Percentiles rank a stretch among this genome's conserved stretches.
These are phyloP conservation scores for Orgyia antiqua DNA, from an alignment of 2,888 invertebrate genomes.

Conservation along the genomic window DNA sequence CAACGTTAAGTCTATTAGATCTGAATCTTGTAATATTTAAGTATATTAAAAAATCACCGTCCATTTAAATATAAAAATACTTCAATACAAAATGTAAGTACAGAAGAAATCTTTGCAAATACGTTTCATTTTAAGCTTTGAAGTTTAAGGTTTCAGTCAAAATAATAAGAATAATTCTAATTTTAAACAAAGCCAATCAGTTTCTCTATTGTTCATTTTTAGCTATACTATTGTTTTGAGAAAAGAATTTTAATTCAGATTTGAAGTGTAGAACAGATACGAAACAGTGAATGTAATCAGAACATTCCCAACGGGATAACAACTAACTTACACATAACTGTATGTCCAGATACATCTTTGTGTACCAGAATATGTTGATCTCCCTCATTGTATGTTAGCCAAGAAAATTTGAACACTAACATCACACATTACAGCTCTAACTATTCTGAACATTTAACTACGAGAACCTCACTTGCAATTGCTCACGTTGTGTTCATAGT, in stretches of 20 bases:
- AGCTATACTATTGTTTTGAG: not conserved
- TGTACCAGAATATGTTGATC: constrained; percentile 17
- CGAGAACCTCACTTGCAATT: constrained; percentile 30
- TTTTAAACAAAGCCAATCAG: constrained; percentile 18
- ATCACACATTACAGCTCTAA: constrained; percentile 10
- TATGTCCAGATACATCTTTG: constrained; percentile 25
- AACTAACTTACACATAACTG: constrained; percentile 35
- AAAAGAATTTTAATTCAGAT: not conserved
- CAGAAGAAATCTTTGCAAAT: constrained; percentile 18
- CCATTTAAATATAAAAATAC: too few relatives aligned
- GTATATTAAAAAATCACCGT: not conserved
- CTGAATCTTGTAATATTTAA: too few relatives aligned
- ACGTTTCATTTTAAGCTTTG: constrained; percentile 26
- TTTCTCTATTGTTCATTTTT: constrained; percentile 8
- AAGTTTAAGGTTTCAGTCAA: constrained; percentile 19
- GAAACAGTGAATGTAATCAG: constrained; percentile 25
- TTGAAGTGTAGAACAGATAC: constrained; percentile 7
- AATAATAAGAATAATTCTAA: constrained; percentile 19
- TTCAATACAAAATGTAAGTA: constrained; percentile 9
- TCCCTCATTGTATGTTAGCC: constrained; percentile 4
- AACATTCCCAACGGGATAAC: constrained; percentile 30
- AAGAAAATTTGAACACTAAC: not conserved
- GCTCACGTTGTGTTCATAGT: too few relatives aligned
- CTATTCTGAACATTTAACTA: constrained; percentile 11
- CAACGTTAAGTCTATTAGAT: too few relatives aligned